A percentile compares a stretch with the other conserved stretches of the same genome.
Evolutionary conservation across 2,888 invertebrate species (phyloP).

Genomic region (Sminthurinus aureus): DNA sequence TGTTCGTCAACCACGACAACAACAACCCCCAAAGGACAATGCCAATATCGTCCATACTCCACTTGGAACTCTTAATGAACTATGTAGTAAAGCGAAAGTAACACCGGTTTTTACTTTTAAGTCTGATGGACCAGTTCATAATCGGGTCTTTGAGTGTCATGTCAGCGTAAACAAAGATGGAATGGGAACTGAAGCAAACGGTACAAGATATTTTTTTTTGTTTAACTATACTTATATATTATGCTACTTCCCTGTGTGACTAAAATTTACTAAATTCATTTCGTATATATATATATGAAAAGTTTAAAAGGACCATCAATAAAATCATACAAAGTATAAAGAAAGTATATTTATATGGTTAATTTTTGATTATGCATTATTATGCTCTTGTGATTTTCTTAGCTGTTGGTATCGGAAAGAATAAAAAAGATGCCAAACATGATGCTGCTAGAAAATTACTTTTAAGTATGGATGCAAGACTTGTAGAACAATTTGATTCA

Average conservation of each 20-base stretch:
- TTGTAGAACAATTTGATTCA: constrained; percentile 48
- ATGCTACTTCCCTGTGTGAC: too few relatives aligned
- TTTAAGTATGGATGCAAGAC: constrained; percentile 46
- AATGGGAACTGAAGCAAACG: constrained; percentile 17
- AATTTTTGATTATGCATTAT: background rate
- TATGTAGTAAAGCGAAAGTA: constrained; percentile 50
- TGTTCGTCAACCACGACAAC: background rate
- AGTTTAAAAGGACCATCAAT: background rate
- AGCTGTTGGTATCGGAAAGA: constrained; percentile 51
- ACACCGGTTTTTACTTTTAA: constrained; percentile 43
- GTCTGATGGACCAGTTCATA: constrained; percentile 54
- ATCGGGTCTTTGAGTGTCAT: constrained; percentile 48
- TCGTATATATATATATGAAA: too few relatives aligned
- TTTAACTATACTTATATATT: background rate
- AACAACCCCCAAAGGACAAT: background rate
- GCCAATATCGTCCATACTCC: constrained; percentile 40
- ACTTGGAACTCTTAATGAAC: constrained; percentile 53
- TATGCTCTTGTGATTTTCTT: background rate
- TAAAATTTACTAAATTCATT: too few relatives aligned
- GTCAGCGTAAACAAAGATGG: constrained; percentile 44
- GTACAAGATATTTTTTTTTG: constrained; percentile 4
- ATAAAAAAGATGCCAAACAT: constrained; percentile 57
- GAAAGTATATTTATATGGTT: background rate
- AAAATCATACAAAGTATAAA: background rate
- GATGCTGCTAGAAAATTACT: constrained; percentile 54